These are phyloP conservation scores for Peromyscus californicus DNA, from an alignment of 2,113 vertebrate genomes.

Conservation along the genomic window DNA sequence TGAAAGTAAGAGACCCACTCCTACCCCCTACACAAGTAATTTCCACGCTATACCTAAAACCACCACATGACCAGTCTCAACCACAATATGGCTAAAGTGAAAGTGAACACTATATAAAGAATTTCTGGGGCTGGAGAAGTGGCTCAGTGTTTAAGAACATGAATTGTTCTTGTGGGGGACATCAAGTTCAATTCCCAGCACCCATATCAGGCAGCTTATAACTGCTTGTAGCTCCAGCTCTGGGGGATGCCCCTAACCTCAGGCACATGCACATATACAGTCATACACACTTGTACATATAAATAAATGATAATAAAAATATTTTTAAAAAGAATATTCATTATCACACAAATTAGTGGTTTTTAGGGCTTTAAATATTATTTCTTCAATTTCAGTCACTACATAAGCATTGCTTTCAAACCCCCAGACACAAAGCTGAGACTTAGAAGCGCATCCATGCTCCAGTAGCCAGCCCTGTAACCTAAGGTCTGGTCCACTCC, in stretches of 20 bases:
- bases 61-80: background rate
- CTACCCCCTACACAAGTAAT: background rate
- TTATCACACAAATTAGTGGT: slow-evolving; percentile 10
- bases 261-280: background rate
- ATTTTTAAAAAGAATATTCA: slow-evolving; percentile 20
- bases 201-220: background rate
- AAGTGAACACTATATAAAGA: background rate
- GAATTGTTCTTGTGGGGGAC: background rate
- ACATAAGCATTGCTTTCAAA: background rate
- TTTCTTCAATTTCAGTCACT: slow-evolving; percentile 29
- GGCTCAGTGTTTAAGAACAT: too few relatives aligned
- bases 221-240: background rate
- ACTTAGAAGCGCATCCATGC: background rate
- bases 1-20: background rate
- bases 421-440: background rate
- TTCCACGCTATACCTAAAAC: background rate
- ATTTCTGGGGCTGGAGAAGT: too few relatives aligned
- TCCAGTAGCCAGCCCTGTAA: background rate
- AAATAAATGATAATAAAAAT: background rate
- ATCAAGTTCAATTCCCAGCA: background rate
- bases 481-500: background rate
- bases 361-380: slow-evolving; percentile 52
- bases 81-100: background rate
- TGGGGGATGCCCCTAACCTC: background rate
- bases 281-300: background rate